Evolutionary conservation across 2,888 invertebrate genomes (phyloP).

Genomic region (Mimas tiliae): DNA sequence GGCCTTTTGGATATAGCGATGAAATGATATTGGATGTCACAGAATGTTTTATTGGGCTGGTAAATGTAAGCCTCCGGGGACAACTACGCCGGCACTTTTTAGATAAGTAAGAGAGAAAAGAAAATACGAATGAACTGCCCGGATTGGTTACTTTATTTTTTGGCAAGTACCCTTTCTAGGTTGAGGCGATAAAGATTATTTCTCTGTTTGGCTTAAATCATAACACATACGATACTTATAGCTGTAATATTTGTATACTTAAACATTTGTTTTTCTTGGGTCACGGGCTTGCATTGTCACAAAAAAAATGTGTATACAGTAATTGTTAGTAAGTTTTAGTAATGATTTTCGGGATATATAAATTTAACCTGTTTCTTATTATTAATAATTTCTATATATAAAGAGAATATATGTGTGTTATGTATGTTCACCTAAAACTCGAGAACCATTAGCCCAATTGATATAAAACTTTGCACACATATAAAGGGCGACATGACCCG

Average conservation of each 20-base stretch:
- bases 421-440: no score
- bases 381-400: no score
- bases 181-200: conserved; percentile 9
- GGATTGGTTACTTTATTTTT: conserved; percentile 39
- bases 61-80: conserved; percentile 73
- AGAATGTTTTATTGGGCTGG: conserved; percentile 79
- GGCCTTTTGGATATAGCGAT: conserved; percentile 63
- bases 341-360: no score
- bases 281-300: no score
- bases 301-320: no score
- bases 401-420: no score
- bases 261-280: no score
- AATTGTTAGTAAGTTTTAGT: no score
- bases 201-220: neutral
- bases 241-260: neutral
- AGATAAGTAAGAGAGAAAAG: conserved; percentile 64
- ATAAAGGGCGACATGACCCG: no score
- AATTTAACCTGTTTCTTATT: no score
- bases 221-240: neutral
- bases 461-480: no score
- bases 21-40: conserved; percentile 77
- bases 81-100: conserved; percentile 65
- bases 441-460: no score
- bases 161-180: conserved; percentile 8
- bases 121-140: conserved; percentile 40